Conservation (phyloP, 1,140 invertebrate genomes). For the Panagrolaimus sp. region DNA sequence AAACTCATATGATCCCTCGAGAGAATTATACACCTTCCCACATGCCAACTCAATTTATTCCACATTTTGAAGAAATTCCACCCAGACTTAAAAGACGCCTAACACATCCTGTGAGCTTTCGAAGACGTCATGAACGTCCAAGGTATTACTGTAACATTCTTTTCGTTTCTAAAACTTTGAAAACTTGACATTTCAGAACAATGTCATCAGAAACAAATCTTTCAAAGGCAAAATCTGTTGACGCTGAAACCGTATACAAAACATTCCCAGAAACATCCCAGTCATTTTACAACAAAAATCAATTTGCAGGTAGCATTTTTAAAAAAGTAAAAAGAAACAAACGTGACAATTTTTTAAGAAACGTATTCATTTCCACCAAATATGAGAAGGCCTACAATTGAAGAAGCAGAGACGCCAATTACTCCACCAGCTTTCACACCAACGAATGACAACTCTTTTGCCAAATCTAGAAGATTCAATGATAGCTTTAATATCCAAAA, state of each 20-base stretch:
- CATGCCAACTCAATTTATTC: background rate
- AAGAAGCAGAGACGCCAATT: too few relatives aligned
- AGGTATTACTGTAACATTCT: too few relatives aligned
- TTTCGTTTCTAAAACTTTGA: too few relatives aligned
- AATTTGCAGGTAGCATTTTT: background rate
- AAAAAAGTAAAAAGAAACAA: too few relatives aligned
- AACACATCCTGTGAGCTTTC: conserved; percentile 5
- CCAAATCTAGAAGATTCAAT: conserved; percentile 1
- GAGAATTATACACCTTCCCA: background rate
- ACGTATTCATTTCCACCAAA: too few relatives aligned
- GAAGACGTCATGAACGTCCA: background rate
- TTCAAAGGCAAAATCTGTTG: too few relatives aligned
- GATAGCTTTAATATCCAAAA: background rate
- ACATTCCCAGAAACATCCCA: background rate
- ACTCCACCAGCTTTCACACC: background rate
- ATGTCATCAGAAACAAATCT: too few relatives aligned
- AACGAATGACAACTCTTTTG: background rate
- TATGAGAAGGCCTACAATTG: too few relatives aligned
- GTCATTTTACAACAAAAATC: background rate
- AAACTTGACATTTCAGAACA: too few relatives aligned
- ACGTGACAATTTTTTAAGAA: too few relatives aligned
- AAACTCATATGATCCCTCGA: conserved; percentile 2
- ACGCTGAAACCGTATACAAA: background rate
- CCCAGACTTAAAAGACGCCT: background rate
- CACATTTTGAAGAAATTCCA: background rate